These are phyloP conservation scores for Lamellibrachia satsuma DNA, from an alignment of 2,888 invertebrate genomes.

Conservation along the genomic window DNA sequence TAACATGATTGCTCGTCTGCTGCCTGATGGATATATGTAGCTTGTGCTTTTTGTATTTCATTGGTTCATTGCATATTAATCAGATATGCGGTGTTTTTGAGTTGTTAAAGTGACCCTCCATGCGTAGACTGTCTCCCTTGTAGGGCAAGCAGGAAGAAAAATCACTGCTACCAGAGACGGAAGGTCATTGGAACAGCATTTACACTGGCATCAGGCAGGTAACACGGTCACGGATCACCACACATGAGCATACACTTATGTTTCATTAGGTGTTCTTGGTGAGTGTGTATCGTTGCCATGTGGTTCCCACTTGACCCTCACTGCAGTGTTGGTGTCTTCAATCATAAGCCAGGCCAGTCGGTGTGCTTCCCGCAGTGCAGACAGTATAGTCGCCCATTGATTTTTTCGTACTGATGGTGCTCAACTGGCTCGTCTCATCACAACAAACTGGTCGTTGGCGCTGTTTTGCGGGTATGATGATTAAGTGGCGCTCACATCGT, in stretches of 20 bases:
- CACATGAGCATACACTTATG: background rate
- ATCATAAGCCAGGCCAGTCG: background rate
- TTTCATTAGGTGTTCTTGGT: background rate
- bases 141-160: background rate
- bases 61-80: background rate
- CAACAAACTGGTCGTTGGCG: background rate
- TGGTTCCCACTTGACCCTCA: background rate
- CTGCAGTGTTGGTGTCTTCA: background rate
- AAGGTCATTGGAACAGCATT: background rate
- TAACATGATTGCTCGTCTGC: too few species aligned
- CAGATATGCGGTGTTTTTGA: background rate
- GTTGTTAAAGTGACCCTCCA: background rate
- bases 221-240: background rate
- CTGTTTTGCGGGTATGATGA: background rate
- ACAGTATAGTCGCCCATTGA: background rate
- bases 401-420: too few species aligned
- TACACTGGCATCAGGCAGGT: background rate
- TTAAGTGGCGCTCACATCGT: background rate
- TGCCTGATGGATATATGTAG: background rate
- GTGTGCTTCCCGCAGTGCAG: background rate
- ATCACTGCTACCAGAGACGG: background rate
- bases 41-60: background rate
- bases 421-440: background rate
- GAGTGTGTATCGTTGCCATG: background rate
- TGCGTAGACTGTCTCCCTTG: background rate